Percentiles rank a stretch among this genome's conserved stretches.
phyloP scores from a whole-genome alignment of 2,797 vertebrate species.

The Potorous gilbertii region DNA sequence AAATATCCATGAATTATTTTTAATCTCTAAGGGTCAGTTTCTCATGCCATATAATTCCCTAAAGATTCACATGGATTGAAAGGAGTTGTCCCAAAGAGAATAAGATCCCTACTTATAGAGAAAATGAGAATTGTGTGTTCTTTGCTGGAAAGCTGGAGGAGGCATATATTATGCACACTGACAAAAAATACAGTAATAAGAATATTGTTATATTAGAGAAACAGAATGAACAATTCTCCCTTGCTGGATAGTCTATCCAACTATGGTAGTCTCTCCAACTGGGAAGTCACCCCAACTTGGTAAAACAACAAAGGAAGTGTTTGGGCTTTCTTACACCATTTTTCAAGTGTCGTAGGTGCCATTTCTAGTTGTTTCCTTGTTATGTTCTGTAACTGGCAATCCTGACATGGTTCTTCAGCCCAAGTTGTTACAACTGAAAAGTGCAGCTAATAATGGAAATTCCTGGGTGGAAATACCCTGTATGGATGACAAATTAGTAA shows the following conservation, averaged over 20 bases:
- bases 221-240: constrained; percentile 39
- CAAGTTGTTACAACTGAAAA: background rate
- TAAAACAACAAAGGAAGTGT: background rate
- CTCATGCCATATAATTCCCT: constrained; percentile 43
- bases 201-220: background rate
- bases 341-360: background rate
- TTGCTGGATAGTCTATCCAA: constrained; percentile 20
- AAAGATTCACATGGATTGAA: constrained; percentile 31
- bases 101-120: constrained; percentile 28
- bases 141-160: constrained; percentile 39
- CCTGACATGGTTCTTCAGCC: background rate
- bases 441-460: background rate
- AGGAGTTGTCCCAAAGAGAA: constrained; percentile 50
- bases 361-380: constrained; percentile 13
- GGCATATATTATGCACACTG: constrained; percentile 45
- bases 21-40: constrained; percentile 66
- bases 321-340: constrained; percentile 11
- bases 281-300: background rate
- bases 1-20: constrained; percentile 57
- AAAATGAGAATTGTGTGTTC: constrained; percentile 56
- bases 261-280: constrained; percentile 30
- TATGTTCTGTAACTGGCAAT: background rate
- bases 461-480: background rate
- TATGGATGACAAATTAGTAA: background rate
- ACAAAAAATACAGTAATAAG: constrained; percentile 27